phyloP scores from a whole-genome alignment of 2,113 vertebrate genomes.

The Vombatus ursinus region DNA sequence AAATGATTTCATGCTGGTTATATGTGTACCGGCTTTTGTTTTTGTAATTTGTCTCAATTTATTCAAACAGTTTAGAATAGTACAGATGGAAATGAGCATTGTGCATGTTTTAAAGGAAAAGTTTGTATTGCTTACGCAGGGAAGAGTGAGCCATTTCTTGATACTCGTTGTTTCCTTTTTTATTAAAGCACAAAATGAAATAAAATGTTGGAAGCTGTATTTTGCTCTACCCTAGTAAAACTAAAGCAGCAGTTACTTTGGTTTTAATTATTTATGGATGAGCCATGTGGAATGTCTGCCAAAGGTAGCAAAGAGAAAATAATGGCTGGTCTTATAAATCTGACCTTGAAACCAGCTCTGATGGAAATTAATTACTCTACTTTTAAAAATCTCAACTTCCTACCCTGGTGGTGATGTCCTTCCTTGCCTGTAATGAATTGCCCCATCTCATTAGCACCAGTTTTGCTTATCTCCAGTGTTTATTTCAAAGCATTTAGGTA shows the following conservation, averaged over 20 bases:
- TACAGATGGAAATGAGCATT: conserved; percentile 74
- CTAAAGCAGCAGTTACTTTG: conserved; percentile 79
- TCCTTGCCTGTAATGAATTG: conserved; percentile 81
- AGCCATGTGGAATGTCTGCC: conserved; percentile 80
- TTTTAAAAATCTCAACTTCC: conserved; percentile 83
- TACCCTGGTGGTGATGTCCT: conserved; percentile 72
- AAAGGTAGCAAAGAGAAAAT: conserved; percentile 83
- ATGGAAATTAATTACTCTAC: conserved; percentile 85
- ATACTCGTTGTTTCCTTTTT: conserved; percentile 59
- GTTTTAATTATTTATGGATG: conserved; percentile 85
- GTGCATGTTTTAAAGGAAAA: conserved; percentile 75
- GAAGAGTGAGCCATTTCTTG: conserved; percentile 65
- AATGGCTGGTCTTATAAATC: conserved; percentile 82
- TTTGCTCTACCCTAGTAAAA: conserved; percentile 78
- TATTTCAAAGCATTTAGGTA: conserved; percentile 79
- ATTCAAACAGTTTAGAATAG: conserved; percentile 66
- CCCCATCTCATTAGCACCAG: conserved; percentile 75
- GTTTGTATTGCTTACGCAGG: conserved; percentile 74
- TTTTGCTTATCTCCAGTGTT: conserved; percentile 82
- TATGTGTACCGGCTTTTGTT: conserved; percentile 59
- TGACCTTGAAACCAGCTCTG: conserved; percentile 85
- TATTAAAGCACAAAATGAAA: conserved; percentile 70
- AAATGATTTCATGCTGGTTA: conserved; percentile 68
- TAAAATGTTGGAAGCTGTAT: conserved; percentile 68
- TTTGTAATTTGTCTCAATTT: conserved; percentile 81